These are phyloP conservation scores for Canis aureus DNA, from an alignment of 2,113 vertebrate genomes.

Conservation along the genomic window DNA sequence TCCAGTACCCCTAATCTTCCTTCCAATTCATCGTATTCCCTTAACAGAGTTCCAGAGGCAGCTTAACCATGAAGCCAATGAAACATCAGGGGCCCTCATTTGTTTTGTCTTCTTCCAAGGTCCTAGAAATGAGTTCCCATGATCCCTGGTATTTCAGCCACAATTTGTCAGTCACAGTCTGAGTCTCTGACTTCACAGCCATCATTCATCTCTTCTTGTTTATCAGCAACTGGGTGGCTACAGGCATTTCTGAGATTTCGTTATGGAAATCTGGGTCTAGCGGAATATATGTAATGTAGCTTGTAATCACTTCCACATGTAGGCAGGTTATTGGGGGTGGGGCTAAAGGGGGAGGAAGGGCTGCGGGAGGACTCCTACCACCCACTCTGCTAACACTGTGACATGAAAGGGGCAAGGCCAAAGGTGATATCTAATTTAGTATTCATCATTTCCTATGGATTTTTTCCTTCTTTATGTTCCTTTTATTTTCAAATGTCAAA, in stretches of 20 bases:
- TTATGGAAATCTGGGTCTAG: not conserved
- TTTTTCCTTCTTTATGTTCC: not conserved
- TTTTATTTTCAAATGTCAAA: constrained; percentile 12
- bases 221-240: not conserved
- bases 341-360: not conserved
- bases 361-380: not conserved
- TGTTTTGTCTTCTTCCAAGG: not conserved
- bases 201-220: not conserved
- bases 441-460: not conserved
- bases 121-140: not conserved
- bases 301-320: not conserved
- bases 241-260: not conserved
- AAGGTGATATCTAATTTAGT: not conserved
- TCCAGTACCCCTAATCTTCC: not conserved
- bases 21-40: not conserved
- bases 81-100: not conserved
- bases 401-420: not conserved
- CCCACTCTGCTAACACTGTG: not conserved
- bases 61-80: not conserved
- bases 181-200: not conserved
- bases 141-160: not conserved
- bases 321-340: not conserved
- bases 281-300: not conserved
- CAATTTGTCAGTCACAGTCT: not conserved
- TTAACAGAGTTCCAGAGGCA: not conserved